These are phyloP conservation scores for Mnemiopsis leidyi DNA, from an alignment of 37 sponge, comb jelly and placozoan genomes.

Conservation along the genomic window DNA sequence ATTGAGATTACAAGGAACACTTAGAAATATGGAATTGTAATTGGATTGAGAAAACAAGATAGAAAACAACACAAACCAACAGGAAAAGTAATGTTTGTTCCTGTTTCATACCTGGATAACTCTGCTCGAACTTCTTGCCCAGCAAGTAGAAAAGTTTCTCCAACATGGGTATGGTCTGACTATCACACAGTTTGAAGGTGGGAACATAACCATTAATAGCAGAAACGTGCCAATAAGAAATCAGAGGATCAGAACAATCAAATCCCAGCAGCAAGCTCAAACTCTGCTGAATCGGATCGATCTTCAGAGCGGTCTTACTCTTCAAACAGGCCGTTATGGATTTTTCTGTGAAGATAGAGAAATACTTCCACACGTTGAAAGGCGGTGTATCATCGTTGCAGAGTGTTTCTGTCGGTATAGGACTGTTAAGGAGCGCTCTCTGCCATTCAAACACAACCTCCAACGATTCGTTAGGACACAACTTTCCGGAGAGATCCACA, in stretches of 20 bases:
- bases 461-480: conserved; percentile 45
- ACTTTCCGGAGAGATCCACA: conserved; percentile 23
- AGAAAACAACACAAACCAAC: too few species aligned
- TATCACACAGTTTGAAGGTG: conserved; percentile 30
- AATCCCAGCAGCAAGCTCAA: neutral
- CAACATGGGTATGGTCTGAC: conserved; percentile 25
- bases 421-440: conserved; percentile 22
- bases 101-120: neutral
- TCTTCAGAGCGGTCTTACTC: neutral
- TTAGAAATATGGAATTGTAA: neutral
- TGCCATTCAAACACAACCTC: conserved; percentile 63
- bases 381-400: conserved; percentile 10
- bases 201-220: conserved; percentile 54
- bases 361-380: conserved; percentile 44
- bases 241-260: conserved; percentile 49
- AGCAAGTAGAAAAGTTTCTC: conserved; percentile 55
- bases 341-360: conserved; percentile 61
- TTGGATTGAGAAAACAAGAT: too few species aligned
- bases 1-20: too few species aligned
- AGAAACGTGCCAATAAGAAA: conserved; percentile 34
- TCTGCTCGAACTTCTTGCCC: neutral
- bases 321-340: conserved; percentile 15
- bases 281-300: conserved; percentile 47
- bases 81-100: too few species aligned
- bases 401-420: conserved; percentile 5